Evolutionary conservation across 2,888 invertebrate species (phyloP).

Genomic region (Automeris io): DNA sequence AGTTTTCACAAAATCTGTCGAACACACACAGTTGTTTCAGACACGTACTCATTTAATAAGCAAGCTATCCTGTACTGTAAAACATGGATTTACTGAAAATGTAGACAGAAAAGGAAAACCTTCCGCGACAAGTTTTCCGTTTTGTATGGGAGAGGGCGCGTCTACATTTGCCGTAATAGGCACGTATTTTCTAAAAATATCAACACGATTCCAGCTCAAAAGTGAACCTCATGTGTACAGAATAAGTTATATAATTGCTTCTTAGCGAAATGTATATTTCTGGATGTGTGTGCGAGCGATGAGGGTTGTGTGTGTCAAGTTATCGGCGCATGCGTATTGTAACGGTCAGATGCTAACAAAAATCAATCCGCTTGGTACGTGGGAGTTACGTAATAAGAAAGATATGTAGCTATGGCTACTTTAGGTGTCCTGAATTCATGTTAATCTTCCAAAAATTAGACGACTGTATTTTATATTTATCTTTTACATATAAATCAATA

Average conservation of each 20-base stretch:
- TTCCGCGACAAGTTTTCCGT: conserved; percentile 59
- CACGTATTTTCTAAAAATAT: conserved; percentile 71
- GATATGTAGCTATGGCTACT: conserved; percentile 48
- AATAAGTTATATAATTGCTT: conserved; percentile 22
- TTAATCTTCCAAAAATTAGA: conserved; percentile 32
- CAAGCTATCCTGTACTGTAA: conserved; percentile 34
- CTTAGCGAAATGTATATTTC: conserved; percentile 13
- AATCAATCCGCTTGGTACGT: conserved; percentile 68
- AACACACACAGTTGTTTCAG: conserved; percentile 29
- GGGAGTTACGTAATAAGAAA: conserved; percentile 67
- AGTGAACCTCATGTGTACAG: conserved; percentile 14
- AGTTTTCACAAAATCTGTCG: conserved; percentile 18
- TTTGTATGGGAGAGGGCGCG: conserved; percentile 73
- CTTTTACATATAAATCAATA: too few relatives aligned
- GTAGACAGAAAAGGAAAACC: conserved; percentile 58
- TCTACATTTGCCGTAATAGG: conserved; percentile 51
- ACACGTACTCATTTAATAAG: conserved; percentile 25
- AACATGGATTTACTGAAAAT: conserved; percentile 55
- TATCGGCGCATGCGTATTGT: conserved; percentile 58
- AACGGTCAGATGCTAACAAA: conserved; percentile 50
- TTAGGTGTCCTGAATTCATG: conserved; percentile 47
- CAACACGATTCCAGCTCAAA: conserved; percentile 20
- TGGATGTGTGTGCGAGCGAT: conserved; percentile 34
- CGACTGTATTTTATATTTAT: not conserved
- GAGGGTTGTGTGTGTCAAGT: conserved; percentile 43